Conservation (phyloP, 1,140 invertebrate genomes). For the Drosophila pandora region DNA sequence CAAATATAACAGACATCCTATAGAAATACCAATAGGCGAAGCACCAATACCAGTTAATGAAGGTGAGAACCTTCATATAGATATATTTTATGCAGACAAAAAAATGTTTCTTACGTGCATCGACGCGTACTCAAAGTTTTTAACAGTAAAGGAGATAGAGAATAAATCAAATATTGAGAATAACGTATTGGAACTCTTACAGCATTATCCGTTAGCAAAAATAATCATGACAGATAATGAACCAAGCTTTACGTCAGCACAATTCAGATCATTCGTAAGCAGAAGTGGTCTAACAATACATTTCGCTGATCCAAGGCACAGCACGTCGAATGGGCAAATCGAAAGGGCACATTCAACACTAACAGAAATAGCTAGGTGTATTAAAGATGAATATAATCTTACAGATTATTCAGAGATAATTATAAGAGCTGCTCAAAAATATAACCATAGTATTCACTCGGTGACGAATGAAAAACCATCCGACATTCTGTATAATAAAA, state of each 20-base stretch:
- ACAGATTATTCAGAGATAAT: slow-evolving; percentile 9
- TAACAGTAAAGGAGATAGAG: slow-evolving; percentile 20
- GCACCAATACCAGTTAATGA: no score
- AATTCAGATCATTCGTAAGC: not conserved
- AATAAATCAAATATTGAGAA: slow-evolving; percentile 23
- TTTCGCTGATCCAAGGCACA: slow-evolving; percentile 1
- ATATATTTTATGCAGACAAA: not conserved
- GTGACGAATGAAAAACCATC: not conserved
- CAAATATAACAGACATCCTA: no score
- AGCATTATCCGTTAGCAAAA: not conserved
- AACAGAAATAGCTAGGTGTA: slow-evolving; percentile 3
- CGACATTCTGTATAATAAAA: slow-evolving; percentile 9
- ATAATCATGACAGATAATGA: not conserved
- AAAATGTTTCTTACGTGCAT: slow-evolving; percentile 12
- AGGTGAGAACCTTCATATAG: not conserved
- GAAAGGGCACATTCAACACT: slow-evolving; percentile 2
- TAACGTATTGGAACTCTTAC: slow-evolving; percentile 1
- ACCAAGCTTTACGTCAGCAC: not conserved
- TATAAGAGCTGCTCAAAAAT: slow-evolving; percentile 8
- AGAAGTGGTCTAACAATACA: not conserved
- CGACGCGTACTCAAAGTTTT: slow-evolving; percentile 25
- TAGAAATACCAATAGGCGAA: no score
- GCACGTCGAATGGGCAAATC: not conserved
- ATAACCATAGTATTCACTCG: slow-evolving; percentile 2
- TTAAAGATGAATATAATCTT: slow-evolving; percentile 1